Percentiles rank a stretch among this genome's conserved stretches.
Conservation (phyloP, 2,888 invertebrate species). For the Rhorus exstirpatorius region DNA sequence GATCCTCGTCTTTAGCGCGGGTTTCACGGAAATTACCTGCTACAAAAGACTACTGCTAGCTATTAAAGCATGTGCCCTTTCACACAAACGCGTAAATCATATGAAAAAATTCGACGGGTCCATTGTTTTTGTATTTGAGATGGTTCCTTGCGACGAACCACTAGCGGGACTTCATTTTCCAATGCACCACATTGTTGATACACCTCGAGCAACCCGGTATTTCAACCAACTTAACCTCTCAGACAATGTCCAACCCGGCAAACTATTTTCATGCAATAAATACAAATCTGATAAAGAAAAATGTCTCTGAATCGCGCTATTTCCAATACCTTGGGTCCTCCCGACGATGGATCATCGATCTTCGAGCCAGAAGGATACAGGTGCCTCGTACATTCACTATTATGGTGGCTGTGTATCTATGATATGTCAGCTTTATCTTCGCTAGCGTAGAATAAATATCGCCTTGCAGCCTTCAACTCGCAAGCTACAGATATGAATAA, state of each 20-base stretch:
- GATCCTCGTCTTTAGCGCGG: constrained; percentile 39
- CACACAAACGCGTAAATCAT: constrained; percentile 68
- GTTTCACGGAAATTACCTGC: constrained; percentile 69
- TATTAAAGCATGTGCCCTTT: constrained; percentile 51
- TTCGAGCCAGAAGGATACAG: constrained; percentile 62
- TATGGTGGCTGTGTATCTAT: constrained; percentile 1
- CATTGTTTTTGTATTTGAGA: constrained; percentile 63
- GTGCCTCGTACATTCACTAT: constrained; percentile 32
- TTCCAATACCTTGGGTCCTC: background rate
- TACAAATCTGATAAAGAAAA: constrained; percentile 1
- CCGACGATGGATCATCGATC: constrained; percentile 53
- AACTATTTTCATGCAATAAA: constrained; percentile 20
- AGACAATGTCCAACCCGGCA: no score
- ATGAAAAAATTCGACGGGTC: constrained; percentile 67
- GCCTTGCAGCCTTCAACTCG: constrained; percentile 35
- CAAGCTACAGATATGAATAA: background rate
- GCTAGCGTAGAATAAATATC: constrained; percentile 32
- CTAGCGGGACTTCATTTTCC: constrained; percentile 41
- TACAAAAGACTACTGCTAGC: constrained; percentile 9
- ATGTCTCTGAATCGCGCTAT: constrained; percentile 1
- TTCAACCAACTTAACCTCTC: background rate
- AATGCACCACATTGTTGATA: constrained; percentile 19
- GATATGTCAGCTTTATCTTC: constrained; percentile 41
- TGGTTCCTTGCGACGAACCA: constrained; percentile 31
- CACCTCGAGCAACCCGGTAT: background rate